Evolutionary conservation across 1,140 invertebrate genomes (phyloP), one percentile per base, ranked within the genome.

Genomic region (Drosophila ananassae): DNA sequence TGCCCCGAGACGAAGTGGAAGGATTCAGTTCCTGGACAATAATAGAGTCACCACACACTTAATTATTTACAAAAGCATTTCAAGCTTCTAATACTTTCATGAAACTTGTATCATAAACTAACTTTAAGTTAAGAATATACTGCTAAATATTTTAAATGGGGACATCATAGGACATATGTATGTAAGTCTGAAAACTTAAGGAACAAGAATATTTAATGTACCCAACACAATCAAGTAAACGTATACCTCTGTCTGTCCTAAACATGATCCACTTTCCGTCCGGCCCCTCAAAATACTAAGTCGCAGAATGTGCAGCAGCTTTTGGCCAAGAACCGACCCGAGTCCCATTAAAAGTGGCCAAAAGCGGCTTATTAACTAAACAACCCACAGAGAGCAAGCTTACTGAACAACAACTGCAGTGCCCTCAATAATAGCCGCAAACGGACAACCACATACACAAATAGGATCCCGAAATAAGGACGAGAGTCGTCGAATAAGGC

Each of bases 291-390:
- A 13, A 21, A 5, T 25, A 6, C 41, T 51, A 68, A 64, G 64
- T 54, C 60, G 61, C 67, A 66, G 63, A 58, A 66, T 75, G 64
- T 75, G 62, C 73, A 79, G 55, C 71, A 74, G 72, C 72, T 75
- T 60, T 9, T 76, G 61, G 73, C 61, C 73, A 75, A 44, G 47
- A 48, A 21, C 37, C 30, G 41, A 1, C 48, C 25, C 51, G 53
- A 59, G 61, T 54, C 50, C 63, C 67, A 68, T 74, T 78, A 77
- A 74, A 67, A 64, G 58, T 56, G 75, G 44, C 76, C 80, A 61
- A 85, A 85, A 85, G 82, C 82, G 69, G 82, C 82, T 85, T 85
- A 85, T 81, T 84, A 81, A 77, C 73, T 76, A 78, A 64, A 61
- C 68, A 68, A 56, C 41, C 51, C 54, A 54, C 51, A 7, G 34